Evolutionary conservation across 2,797 vertebrate species (phyloP), one percentile per base, ranked within the genome.

Genomic region (Carapus acus): DNA sequence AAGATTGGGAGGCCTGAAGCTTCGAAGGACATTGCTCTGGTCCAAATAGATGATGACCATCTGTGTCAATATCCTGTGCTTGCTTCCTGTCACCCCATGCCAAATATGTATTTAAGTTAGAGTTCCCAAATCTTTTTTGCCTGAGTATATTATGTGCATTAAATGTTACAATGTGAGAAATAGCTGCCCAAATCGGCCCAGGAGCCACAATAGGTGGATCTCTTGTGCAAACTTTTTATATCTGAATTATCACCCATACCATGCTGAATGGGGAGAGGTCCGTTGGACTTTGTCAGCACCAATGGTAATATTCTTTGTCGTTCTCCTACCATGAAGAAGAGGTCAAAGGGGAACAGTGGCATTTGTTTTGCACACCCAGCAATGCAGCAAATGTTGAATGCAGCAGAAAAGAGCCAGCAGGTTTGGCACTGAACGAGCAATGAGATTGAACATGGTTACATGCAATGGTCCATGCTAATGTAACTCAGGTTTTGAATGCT

Each of bases 101-200:
- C n/a, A 31, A 18, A 37, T 19, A 19, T 16, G 6, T 45, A 33
- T 45, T 46, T 44, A 17, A 6, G 21, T 15, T 22, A 7, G 36
- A 49, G 62, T 21, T 67, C 43, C 42, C 65, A 66, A 76, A 78
- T 79, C 62, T 76, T 62, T 60, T 39, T 40, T 39, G 50, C 58
- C 51, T 33, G 58, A 58, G 59, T 81, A 20, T 59, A 6, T 41
- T 65, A 16, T 49, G 46, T 59, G 23, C 49, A n/a, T n/a, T n/a
- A n/a, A n/a, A n/a, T n/a, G n/a, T n/a, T n/a, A n/a, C n/a, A n/a
- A n/a, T n/a, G n/a, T n/a, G n/a, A n/a, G n/a, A n/a, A n/a, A n/a
- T n/a, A n/a, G n/a, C n/a, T n/a, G n/a, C n/a, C n/a, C n/a, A n/a
- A n/a, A n/a, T n/a, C n/a, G n/a, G n/a, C n/a, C n/a, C n/a, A n/a